Evolutionary conservation across 1,140 invertebrate genomes (phyloP).

Genomic region (Potamilus streckersoni): DNA sequence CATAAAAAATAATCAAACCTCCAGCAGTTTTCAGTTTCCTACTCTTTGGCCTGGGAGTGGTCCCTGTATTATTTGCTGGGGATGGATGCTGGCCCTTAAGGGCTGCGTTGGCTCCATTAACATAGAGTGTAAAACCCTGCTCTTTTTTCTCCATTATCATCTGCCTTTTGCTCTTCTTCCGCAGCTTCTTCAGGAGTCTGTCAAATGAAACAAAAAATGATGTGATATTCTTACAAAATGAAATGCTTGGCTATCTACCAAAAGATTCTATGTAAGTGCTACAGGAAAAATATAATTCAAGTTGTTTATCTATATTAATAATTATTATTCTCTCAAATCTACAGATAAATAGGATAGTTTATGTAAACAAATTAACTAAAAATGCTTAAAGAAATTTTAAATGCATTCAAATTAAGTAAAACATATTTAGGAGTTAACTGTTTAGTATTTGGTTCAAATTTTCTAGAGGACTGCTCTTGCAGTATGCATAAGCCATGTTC

Average conservation of each 20-base stretch:
- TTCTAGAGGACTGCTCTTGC: no score
- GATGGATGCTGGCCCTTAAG: background rate
- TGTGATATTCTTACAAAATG: background rate
- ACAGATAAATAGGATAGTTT: no score
- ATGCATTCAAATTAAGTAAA: no score
- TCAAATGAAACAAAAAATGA: constrained; percentile 9
- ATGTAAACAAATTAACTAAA: no score
- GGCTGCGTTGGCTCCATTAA: constrained; percentile 53
- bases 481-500: no score
- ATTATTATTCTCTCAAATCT: background rate
- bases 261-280: background rate
- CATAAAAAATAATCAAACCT: constrained; percentile 8
- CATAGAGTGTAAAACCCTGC: constrained; percentile 66
- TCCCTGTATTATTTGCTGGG: background rate
- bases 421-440: no score
- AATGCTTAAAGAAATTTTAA: no score
- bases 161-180: constrained; percentile 56
- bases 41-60: no score
- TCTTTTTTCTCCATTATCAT: constrained; percentile 64
- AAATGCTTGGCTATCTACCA: background rate
- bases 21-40: constrained; percentile 32
- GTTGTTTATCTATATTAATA: background rate
- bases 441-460: no score
- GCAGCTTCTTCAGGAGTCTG: constrained; percentile 57
- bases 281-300: no score